phyloP scores from a whole-genome alignment of 2,888 invertebrate species.

The Anarsia innoxiella region DNA sequence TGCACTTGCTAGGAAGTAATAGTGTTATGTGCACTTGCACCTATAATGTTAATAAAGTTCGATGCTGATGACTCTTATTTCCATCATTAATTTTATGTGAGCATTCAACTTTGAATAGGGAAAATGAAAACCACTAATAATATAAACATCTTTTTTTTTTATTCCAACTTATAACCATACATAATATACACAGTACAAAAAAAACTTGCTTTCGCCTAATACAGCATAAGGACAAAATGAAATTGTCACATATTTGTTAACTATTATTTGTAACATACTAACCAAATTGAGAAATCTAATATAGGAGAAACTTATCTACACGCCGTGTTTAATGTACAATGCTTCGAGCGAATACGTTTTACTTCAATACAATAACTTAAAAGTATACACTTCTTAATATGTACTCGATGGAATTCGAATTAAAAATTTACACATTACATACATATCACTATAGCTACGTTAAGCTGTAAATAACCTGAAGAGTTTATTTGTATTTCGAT shows the following conservation, averaged over 20 bases:
- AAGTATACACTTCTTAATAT: constrained; percentile 71
- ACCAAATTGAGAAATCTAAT: constrained; percentile 72
- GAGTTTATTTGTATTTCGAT: constrained; percentile 72
- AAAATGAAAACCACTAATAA: constrained; percentile 49
- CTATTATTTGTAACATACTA: constrained; percentile 64
- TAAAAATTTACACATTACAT: constrained; percentile 73
- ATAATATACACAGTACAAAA: constrained; percentile 90
- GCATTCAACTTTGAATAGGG: too few species aligned
- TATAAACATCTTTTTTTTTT: constrained; percentile 75
- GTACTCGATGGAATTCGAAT: constrained; percentile 76
- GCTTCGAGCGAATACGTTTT: constrained; percentile 72
- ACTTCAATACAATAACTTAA: constrained; percentile 72
- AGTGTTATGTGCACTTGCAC: too few species aligned
- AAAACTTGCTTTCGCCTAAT: constrained; percentile 77
- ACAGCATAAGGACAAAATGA: constrained; percentile 72
- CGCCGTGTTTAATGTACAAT: constrained; percentile 71
- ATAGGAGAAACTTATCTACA: constrained; percentile 74
- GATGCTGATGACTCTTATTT: too few species aligned
- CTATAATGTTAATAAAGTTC: too few species aligned
- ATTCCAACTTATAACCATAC: constrained; percentile 83
- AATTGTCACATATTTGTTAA: constrained; percentile 66
- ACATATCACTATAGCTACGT: constrained; percentile 71
- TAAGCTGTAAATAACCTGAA: constrained; percentile 71
- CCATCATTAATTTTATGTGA: too few species aligned
- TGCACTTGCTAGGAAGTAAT: too few species aligned